phyloP scores from a whole-genome alignment of 2,888 invertebrate genomes.

The Agonopterix arenella region DNA sequence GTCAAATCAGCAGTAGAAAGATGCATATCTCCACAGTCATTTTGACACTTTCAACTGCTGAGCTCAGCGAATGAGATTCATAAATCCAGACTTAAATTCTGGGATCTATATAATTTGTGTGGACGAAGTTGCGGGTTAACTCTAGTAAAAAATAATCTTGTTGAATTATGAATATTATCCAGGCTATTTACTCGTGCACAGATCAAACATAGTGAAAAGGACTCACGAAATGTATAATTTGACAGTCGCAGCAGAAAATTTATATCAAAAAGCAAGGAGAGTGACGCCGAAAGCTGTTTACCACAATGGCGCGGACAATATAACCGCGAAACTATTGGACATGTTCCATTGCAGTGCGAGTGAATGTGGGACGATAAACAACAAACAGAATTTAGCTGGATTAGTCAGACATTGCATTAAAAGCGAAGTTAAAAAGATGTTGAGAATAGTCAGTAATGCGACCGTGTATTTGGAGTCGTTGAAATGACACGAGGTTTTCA shows the following conservation, averaged over 20 bases:
- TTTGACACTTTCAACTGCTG: too few species aligned
- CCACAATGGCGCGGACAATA: slow-evolving; percentile 46
- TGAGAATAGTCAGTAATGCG: slow-evolving; percentile 50
- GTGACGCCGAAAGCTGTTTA: slow-evolving; percentile 52
- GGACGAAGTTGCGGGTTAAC: too few species aligned
- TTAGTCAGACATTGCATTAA: slow-evolving; percentile 48
- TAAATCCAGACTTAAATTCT: too few species aligned
- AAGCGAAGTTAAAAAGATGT: slow-evolving; percentile 44
- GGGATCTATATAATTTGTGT: too few species aligned
- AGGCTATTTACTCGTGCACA: slow-evolving; percentile 59
- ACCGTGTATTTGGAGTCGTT: slow-evolving; percentile 52
- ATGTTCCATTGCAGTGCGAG: slow-evolving; percentile 44
- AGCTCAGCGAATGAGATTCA: too few species aligned
- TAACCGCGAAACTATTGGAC: slow-evolving; percentile 38
- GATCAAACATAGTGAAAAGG: slow-evolving; percentile 42
- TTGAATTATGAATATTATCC: slow-evolving; percentile 21
- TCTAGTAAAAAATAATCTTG: too few species aligned
- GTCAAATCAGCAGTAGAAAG: too few species aligned
- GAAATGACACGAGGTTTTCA: slow-evolving; percentile 32
- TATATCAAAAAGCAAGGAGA: slow-evolving; percentile 51
- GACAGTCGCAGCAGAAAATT: slow-evolving; percentile 39
- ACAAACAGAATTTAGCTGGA: slow-evolving; percentile 39
- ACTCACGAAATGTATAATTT: slow-evolving; percentile 47
- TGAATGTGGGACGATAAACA: slow-evolving; percentile 39
- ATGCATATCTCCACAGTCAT: too few species aligned